Evolutionary conservation across 2,797 vertebrate genomes (phyloP).

Genomic region (Lagorchestes hirsutus): DNA sequence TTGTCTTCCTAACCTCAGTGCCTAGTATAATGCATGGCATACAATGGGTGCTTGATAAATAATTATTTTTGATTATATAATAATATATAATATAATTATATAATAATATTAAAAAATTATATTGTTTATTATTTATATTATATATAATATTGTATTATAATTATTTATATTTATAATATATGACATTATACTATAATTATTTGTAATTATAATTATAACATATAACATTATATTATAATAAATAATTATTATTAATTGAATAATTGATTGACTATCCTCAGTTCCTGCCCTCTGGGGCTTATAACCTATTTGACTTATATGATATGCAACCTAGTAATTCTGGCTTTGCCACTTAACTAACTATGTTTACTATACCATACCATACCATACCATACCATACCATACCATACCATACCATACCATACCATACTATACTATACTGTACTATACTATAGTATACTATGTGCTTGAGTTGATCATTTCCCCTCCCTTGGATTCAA

Average conservation of each 20-base stretch:
- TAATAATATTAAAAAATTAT: no score
- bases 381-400: no score
- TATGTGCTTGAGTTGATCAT: neutral
- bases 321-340: neutral
- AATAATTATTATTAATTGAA: neutral
- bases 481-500: neutral
- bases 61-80: neutral
- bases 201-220: no score
- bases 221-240: no score
- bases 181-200: no score
- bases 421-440: no score
- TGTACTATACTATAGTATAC: no score
- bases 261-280: neutral
- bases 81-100: no score
- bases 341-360: neutral
- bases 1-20: neutral
- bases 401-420: no score
- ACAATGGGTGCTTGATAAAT: neutral
- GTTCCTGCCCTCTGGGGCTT: neutral
- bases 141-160: no score
- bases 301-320: neutral
- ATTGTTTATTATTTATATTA: no score
- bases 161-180: no score
- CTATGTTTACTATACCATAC: neutral
- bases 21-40: neutral